Evolutionary conservation across 2,888 invertebrate genomes (phyloP).

Genomic region (Cancer borealis): DNA sequence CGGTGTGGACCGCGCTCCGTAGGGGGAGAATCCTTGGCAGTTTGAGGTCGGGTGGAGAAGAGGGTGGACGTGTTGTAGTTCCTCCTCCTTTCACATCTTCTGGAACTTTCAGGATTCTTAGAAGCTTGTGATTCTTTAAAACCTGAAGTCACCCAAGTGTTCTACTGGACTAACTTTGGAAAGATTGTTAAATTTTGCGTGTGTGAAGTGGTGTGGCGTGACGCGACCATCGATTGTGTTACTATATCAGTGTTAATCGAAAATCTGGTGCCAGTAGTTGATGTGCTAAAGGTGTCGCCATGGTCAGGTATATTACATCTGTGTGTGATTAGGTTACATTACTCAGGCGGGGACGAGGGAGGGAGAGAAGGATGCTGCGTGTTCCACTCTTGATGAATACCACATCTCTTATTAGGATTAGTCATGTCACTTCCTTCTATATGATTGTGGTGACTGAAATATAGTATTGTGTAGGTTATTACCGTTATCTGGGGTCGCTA

Average conservation of each 20-base stretch:
- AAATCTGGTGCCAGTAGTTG: neutral
- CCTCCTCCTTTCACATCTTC: neutral
- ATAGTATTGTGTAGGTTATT: no score
- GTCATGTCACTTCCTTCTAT: no score
- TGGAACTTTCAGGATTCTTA: neutral
- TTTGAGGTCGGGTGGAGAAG: conserved; percentile 50
- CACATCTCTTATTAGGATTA: neutral
- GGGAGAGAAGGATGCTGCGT: neutral
- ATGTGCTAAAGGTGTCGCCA: conserved; percentile 18
- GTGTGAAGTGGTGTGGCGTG: neutral
- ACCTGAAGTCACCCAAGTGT: neutral
- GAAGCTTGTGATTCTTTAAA: neutral
- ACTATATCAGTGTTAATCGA: neutral
- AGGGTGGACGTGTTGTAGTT: conserved; percentile 17
- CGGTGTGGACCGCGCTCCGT: conserved; percentile 28
- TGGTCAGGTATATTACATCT: conserved; percentile 44
- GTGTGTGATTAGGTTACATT: neutral
- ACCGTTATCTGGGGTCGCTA: neutral
- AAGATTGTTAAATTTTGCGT: neutral
- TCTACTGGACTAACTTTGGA: neutral
- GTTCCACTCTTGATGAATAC: neutral
- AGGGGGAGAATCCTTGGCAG: conserved; percentile 50
- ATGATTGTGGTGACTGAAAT: no score
- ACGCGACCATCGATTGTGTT: neutral
- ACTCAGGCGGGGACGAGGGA: neutral